These are phyloP conservation scores for Anhinga rufa DNA, from an alignment of 2,113 vertebrate genomes.

Conservation along the genomic window DNA sequence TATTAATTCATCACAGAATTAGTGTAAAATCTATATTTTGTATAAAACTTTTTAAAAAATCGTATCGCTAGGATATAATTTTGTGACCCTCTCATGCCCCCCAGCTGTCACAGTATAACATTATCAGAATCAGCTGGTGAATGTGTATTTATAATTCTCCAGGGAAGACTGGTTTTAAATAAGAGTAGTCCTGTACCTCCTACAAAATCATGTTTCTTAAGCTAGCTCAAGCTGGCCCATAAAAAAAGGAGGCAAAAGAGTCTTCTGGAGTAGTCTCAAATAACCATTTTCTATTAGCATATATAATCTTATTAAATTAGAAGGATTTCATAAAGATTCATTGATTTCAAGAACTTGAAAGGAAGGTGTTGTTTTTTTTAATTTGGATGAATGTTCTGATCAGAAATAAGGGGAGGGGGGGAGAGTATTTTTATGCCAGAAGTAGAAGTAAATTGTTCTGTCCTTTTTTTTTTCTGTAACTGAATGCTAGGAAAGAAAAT, in stretches of 20 bases:
- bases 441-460: not conserved
- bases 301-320: not conserved
- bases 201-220: not conserved
- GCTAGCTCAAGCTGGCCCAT: not conserved
- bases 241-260: not conserved
- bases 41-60: not conserved
- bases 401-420: not conserved
- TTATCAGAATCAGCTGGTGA: not conserved
- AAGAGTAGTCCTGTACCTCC: not conserved
- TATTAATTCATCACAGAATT: not conserved
- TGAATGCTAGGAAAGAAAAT: not conserved
- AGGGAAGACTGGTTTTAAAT: not conserved
- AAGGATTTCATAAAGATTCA: not conserved
- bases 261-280: not conserved
- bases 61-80: not conserved
- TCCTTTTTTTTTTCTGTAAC: not conserved
- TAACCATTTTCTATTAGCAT: not conserved
- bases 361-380: not conserved
- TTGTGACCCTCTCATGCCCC: not conserved
- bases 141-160: not conserved
- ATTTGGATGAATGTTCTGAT: not conserved
- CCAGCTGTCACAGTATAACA: not conserved
- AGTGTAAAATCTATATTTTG: not conserved
- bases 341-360: not conserved
- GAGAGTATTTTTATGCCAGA: not conserved